Percentiles rank a stretch among this genome's conserved stretches.
Evolutionary conservation across 2,113 vertebrate species (phyloP).

Genomic region (Sminthopsis crassicaudata): DNA sequence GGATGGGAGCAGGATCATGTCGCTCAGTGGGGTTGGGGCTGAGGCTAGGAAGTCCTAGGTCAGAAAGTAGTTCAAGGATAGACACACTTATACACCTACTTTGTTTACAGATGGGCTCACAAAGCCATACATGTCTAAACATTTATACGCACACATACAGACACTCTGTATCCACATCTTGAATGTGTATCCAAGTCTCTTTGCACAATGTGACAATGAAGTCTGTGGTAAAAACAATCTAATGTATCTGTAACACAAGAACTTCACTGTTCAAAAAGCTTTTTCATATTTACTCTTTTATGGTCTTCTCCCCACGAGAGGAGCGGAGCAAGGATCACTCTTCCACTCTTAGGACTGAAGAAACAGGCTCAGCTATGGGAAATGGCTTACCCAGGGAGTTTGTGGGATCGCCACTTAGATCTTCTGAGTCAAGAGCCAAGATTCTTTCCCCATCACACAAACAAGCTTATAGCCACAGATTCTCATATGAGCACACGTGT

Average conservation of each 20-base stretch:
- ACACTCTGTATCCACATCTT: no score
- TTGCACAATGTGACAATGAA: background rate
- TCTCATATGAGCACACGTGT: background rate
- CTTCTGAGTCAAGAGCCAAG: background rate
- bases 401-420: background rate
- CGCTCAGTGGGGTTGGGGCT: background rate
- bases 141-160: background rate
- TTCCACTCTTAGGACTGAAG: background rate
- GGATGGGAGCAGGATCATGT: background rate
- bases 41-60: slow-evolving; percentile 34
- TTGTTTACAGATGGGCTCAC: fast-evolving
- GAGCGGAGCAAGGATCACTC: background rate
- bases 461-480: background rate
- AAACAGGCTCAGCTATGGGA: background rate
- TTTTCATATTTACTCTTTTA: background rate
- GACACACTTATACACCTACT: background rate
- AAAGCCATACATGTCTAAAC: background rate
- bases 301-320: background rate
- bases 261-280: background rate
- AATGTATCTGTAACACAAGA: background rate
- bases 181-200: background rate
- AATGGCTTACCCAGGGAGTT: background rate
- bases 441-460: background rate
- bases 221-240: background rate
- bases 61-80: background rate